Conservation (phyloP, 1,140 invertebrate genomes). For the Zophobas atratus region DNA sequence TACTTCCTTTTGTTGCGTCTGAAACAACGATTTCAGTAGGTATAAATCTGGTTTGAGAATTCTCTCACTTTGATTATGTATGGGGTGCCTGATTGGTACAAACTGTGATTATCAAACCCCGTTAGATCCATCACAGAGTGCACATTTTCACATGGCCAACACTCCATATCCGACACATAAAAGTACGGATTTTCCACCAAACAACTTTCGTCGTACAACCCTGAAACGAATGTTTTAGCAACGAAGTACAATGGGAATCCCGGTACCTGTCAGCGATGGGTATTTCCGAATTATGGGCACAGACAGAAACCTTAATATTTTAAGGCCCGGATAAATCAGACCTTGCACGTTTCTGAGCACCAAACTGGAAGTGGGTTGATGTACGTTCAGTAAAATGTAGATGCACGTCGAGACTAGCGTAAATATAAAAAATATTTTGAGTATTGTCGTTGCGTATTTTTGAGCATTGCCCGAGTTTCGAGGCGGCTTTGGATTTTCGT, state of each 20-base stretch:
- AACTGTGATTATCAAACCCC: conserved; percentile 59
- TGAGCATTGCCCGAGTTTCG: conserved; percentile 48
- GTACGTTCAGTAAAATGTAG: conserved; percentile 65
- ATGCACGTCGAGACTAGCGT: conserved; percentile 57
- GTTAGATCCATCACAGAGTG: conserved; percentile 71
- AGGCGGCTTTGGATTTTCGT: conserved; percentile 50
- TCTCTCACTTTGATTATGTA: conserved; percentile 62
- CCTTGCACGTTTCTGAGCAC: conserved; percentile 69
- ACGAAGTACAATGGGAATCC: conserved; percentile 1
- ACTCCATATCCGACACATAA: conserved; percentile 79
- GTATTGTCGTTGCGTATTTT: conserved; percentile 49
- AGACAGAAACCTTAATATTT: conserved; percentile 69
- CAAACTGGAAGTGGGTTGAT: conserved; percentile 67
- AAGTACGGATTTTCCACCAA: conserved; percentile 84
- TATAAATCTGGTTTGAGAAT: conserved; percentile 10
- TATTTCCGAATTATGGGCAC: conserved; percentile 70
- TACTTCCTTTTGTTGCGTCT: conserved; percentile 67
- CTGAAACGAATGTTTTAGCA: conserved; percentile 67
- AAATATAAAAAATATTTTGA: conserved; percentile 57
- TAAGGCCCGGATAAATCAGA: conserved; percentile 71
- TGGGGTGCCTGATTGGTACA: conserved; percentile 63
- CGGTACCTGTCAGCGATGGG: conserved; percentile 67
- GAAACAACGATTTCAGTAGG: conserved; percentile 47
- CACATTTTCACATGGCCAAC: conserved; percentile 81
- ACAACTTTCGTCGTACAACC: conserved; percentile 85